Conservation (phyloP, 2,797 vertebrate species). For the Triplophysa bombifrons region DNA sequence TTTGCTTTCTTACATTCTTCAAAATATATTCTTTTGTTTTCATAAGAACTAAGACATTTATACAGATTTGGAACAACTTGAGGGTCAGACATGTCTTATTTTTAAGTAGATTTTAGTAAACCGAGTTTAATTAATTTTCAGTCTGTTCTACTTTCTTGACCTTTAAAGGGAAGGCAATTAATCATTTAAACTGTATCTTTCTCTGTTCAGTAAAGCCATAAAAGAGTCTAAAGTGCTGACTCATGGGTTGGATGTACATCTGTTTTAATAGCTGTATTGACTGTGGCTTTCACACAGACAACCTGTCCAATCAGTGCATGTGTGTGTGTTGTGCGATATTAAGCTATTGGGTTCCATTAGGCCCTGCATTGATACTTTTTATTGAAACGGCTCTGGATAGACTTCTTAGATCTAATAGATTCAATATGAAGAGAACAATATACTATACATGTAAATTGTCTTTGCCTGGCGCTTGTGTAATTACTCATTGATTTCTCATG, state of each 20-base stretch:
- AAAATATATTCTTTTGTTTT: no score
- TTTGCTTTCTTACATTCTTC: no score
- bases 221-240: constrained; percentile 23
- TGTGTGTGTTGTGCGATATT: not conserved
- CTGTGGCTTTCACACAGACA: constrained; percentile 26
- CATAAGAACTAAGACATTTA: no score
- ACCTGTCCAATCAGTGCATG: constrained; percentile 4
- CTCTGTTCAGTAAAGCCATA: not conserved
- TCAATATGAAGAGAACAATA: not conserved
- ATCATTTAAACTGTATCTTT: constrained; percentile 1
- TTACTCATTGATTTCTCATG: constrained; percentile 1
- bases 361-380: constrained; percentile 7
- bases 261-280: constrained; percentile 36
- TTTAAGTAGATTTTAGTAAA: not conserved
- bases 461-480: not conserved
- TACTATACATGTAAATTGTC: not conserved
- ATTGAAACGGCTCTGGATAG: constrained; percentile 12
- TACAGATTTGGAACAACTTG: no score
- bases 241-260: constrained; percentile 11
- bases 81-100: not conserved
- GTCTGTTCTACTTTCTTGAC: not conserved
- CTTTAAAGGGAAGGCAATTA: constrained; percentile 5
- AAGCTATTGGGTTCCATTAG: constrained; percentile 5
- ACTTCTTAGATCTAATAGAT: not conserved
- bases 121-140: not conserved